A percentile compares a stretch with the other conserved stretches of the same genome.
Conservation (phyloP, 2,888 invertebrate genomes). For the Nemurella pictetii region DNA sequence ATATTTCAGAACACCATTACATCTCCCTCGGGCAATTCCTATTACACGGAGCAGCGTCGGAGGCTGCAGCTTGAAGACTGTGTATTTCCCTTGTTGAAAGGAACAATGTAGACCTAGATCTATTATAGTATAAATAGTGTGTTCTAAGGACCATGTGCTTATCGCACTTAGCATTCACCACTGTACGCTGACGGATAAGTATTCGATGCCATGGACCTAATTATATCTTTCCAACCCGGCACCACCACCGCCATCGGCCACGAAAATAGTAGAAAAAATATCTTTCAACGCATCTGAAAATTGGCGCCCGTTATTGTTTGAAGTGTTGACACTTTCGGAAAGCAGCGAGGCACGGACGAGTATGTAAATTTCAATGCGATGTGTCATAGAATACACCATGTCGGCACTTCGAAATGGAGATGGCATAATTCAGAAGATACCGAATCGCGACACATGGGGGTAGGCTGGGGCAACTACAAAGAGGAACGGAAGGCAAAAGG, state of each 20-base stretch:
- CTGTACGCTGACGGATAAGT: neutral
- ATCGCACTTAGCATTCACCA: neutral
- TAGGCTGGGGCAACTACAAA: neutral
- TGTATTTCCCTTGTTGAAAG: neutral
- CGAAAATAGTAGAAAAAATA: neutral
- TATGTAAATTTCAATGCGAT: neutral
- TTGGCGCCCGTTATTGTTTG: neutral
- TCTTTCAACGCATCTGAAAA: neutral
- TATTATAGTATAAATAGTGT: neutral
- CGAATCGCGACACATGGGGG: neutral
- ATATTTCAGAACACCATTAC: conserved; percentile 33
- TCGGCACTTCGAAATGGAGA: neutral
- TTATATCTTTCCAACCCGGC: neutral
- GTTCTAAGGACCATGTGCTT: neutral
- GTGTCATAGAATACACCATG: neutral
- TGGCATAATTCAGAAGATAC: conserved; percentile 1
- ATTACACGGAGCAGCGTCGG: neutral
- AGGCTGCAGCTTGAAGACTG: neutral
- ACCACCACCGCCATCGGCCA: neutral
- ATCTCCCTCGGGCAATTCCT: neutral
- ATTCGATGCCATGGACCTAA: neutral
- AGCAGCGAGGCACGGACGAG: neutral
- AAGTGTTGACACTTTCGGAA: neutral
- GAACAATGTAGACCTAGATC: neutral
- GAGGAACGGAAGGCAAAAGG: neutral